Evolutionary conservation across 1,140 invertebrate species (phyloP).

Genomic region (Drosophila suzukii): DNA sequence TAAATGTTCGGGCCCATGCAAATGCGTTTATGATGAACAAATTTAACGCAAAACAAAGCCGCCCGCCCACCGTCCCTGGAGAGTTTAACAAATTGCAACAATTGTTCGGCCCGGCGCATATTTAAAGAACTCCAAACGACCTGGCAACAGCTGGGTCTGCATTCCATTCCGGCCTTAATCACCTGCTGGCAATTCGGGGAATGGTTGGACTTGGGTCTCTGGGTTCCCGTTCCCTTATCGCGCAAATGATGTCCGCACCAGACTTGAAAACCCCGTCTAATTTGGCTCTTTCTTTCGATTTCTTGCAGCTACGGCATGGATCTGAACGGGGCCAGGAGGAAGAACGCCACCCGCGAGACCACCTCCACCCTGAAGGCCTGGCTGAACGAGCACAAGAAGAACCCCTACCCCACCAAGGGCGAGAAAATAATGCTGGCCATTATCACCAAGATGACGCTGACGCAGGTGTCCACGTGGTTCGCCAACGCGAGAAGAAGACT

Average conservation of each 20-base stretch:
- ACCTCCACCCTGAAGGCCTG: slow-evolving; percentile 98
- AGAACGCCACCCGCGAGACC: slow-evolving; percentile 98
- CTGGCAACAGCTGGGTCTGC: slow-evolving; percentile 54
- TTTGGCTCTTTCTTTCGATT: slow-evolving; percentile 9
- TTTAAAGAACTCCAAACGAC: slow-evolving; percentile 46
- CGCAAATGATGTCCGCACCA: slow-evolving; percentile 11
- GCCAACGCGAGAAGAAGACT: slow-evolving; percentile 97
- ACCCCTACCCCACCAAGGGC: slow-evolving; percentile 99
- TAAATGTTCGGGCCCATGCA: slow-evolving; percentile 44
- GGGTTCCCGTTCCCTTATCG: slow-evolving; percentile 11
- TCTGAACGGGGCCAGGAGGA: slow-evolving; percentile 94
- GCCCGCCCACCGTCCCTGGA: slow-evolving; percentile 16
- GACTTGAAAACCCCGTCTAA: slow-evolving; percentile 7
- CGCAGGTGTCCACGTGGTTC: slow-evolving; percentile 99
- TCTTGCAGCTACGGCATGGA: slow-evolving; percentile 94
- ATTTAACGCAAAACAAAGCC: slow-evolving; percentile 62
- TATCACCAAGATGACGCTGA: slow-evolving; percentile 99
- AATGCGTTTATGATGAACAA: slow-evolving; percentile 82
- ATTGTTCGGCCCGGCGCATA: slow-evolving; percentile 41
- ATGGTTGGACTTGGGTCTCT: slow-evolving; percentile 2
- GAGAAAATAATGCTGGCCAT: slow-evolving; percentile 99
- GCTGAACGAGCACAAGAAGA: slow-evolving; percentile 99
- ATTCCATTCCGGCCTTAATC: slow-evolving; percentile 47
- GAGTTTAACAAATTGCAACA: slow-evolving; percentile 60
- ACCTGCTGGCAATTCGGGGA: slow-evolving; percentile 50